phyloP scores from a whole-genome alignment of 1,140 invertebrate species.

The Pseudachorutes palmiensis region DNA sequence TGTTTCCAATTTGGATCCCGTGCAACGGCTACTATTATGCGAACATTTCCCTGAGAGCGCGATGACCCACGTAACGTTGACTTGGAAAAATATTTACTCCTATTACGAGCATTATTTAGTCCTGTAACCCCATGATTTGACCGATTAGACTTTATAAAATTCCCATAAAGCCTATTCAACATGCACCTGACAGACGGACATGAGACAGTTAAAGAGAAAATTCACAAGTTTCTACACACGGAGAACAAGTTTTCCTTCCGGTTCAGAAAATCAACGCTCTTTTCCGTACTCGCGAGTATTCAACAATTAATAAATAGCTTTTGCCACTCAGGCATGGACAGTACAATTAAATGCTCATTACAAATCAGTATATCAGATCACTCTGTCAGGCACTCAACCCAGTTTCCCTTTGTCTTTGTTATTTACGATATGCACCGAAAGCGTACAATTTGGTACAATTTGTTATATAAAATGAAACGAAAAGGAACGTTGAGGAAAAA shows the following conservation, averaged over 20 bases:
- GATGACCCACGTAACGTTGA: conserved; percentile 24
- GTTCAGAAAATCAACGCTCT: background rate
- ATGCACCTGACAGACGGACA: background rate
- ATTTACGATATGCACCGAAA: background rate
- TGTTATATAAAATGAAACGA: background rate
- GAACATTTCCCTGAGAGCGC: conserved; percentile 29
- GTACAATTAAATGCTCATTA: background rate
- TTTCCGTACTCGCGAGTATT: background rate
- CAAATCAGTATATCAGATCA: background rate
- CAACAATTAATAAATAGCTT: background rate
- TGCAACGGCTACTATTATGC: background rate
- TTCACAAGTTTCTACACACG: background rate
- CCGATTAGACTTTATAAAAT: conserved; percentile 14
- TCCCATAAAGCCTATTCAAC: background rate
- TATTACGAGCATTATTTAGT: background rate
- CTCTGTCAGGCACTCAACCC: background rate
- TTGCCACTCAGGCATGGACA: background rate
- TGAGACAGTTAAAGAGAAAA: conserved; percentile 12
- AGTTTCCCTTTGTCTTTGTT: background rate
- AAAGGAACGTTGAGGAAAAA: background rate
- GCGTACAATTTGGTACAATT: background rate
- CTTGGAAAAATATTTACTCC: background rate
- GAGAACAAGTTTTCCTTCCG: conserved; percentile 2
- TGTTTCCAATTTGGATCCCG: background rate
- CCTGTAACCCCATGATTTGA: conserved; percentile 13